Conservation (phyloP, 2,113 vertebrate species). For the Cryptotis parvus region DNA sequence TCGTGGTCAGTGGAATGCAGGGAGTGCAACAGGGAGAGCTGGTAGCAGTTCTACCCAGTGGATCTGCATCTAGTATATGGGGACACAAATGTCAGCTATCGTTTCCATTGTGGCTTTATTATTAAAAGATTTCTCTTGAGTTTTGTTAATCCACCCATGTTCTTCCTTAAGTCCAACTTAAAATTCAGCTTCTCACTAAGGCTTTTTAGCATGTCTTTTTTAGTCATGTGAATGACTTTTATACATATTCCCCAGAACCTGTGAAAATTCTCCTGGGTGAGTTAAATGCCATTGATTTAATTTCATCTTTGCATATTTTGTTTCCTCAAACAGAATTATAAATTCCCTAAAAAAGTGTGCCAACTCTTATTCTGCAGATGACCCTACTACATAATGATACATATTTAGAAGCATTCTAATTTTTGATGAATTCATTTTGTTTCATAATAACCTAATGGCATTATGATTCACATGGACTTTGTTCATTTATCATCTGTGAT, state of each 20-base stretch:
- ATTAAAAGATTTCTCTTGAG: not conserved
- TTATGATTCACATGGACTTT: not conserved
- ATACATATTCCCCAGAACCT: not conserved
- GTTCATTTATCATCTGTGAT: not conserved
- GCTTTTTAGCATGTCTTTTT: not conserved
- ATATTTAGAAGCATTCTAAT: not conserved
- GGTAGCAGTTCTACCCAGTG: no score
- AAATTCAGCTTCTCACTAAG: not conserved
- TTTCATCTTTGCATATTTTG: not conserved
- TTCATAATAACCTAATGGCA: not conserved
- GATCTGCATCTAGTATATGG: not conserved
- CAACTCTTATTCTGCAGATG: not conserved
- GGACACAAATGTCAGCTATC: not conserved
- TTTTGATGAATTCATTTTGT: not conserved
- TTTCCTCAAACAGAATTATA: not conserved
- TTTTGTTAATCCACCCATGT: no score
- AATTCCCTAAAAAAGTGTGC: not conserved
- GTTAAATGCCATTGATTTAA: not conserved
- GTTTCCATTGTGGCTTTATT: not conserved
- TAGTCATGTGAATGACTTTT: not conserved
- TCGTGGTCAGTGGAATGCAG: no score
- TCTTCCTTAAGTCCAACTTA: not conserved
- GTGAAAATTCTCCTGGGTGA: not conserved
- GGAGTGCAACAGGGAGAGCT: no score
- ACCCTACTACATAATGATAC: not conserved